Evolutionary conservation across 1,140 invertebrate species (phyloP).

Genomic region (Musca domestica): DNA sequence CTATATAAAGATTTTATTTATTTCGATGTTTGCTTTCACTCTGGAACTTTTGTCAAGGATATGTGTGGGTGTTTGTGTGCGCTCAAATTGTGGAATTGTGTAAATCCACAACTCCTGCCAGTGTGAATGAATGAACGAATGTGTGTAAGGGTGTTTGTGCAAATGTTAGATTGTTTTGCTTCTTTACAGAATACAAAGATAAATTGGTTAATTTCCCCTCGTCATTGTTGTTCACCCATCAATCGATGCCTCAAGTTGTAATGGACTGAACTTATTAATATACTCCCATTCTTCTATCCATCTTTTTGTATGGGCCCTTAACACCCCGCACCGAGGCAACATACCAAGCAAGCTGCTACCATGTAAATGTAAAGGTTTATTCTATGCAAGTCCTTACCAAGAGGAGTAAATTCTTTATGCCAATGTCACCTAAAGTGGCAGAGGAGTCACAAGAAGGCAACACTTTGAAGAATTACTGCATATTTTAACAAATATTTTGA

Average conservation of each 20-base stretch:
- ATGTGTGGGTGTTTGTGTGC: slow-evolving; percentile 29
- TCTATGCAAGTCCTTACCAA: no score
- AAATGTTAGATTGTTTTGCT: slow-evolving; percentile 21
- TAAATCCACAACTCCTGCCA: no score
- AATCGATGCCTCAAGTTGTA: slow-evolving; percentile 41
- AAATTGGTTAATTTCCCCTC: slow-evolving; percentile 53
- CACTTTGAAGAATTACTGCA: background rate
- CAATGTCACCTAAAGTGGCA: no score
- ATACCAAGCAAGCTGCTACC: no score
- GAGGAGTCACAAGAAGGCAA: background rate
- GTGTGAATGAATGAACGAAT: slow-evolving; percentile 16
- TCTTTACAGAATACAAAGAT: slow-evolving; percentile 49
- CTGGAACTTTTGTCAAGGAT: slow-evolving; percentile 16
- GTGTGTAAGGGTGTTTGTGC: slow-evolving; percentile 30
- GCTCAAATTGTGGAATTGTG: no score
- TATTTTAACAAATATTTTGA: background rate
- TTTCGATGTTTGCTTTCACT: slow-evolving; percentile 21
- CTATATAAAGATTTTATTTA: slow-evolving; percentile 28
- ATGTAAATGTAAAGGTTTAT: no score
- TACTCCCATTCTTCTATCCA: slow-evolving; percentile 6
- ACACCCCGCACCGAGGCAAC: no score
- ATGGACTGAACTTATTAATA: slow-evolving; percentile 29
- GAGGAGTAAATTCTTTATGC: no score
- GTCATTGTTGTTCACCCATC: slow-evolving; percentile 46
- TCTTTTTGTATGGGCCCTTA: background rate